Percentiles rank a stretch among this genome's conserved stretches.
phyloP scores from a whole-genome alignment of 2,888 invertebrate genomes.

The Hanleya hanleyi region DNA sequence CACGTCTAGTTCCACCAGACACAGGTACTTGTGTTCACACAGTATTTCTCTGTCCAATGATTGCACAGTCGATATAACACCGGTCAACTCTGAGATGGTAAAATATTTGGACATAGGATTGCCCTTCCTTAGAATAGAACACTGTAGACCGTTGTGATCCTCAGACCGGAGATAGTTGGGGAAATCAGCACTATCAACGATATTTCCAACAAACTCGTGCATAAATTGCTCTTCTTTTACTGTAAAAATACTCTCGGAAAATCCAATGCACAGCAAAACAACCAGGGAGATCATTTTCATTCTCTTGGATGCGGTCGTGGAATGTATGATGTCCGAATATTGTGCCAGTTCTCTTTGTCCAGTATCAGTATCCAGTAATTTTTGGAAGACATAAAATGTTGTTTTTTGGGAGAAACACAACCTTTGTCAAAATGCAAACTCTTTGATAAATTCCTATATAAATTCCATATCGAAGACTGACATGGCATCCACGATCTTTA shows the following conservation, averaged over 20 bases:
- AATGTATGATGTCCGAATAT: too few species aligned
- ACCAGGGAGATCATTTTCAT: too few species aligned
- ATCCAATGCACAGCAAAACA: not conserved
- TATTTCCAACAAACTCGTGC: not conserved
- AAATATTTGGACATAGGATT: not conserved
- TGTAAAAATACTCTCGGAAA: not conserved
- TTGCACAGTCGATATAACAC: not conserved
- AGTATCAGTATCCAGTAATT: too few species aligned
- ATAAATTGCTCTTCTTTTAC: not conserved
- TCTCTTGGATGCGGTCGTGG: too few species aligned
- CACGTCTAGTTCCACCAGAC: constrained; percentile 52
- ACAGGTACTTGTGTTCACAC: constrained; percentile 27
- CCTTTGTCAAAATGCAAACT: too few species aligned
- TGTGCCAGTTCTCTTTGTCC: too few species aligned
- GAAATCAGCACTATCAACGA: not conserved
- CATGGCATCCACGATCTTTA: too few species aligned
- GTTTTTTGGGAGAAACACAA: too few species aligned
- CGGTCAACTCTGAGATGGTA: not conserved
- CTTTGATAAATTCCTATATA: too few species aligned
- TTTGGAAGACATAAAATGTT: too few species aligned
- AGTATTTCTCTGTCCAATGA: not conserved
- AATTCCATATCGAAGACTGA: too few species aligned
- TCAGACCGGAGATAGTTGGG: not conserved
- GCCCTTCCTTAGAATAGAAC: constrained; percentile 18
- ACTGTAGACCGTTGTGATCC: not conserved